Evolutionary conservation across 2,888 invertebrate species (phyloP), one percentile per base, ranked within the genome.

Genomic region (Mythimna albipuncta): DNA sequence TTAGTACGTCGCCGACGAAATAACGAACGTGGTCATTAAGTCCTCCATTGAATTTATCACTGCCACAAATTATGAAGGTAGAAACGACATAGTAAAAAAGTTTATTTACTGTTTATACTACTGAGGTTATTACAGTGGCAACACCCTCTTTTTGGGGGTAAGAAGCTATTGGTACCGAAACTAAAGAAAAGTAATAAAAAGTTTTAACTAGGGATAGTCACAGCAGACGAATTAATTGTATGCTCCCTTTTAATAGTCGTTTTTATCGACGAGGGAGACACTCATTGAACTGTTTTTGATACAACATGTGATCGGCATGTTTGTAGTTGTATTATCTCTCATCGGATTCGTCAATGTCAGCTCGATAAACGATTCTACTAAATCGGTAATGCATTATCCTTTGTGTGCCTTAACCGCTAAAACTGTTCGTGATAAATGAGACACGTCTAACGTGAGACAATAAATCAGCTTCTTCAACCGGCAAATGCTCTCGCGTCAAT

Each of bases 361-460:
- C 83, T 87, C 89, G 89, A 92, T 92, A 92, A 92, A 91, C 89
- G 91, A 88, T 91, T 85, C 85, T 84, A 87, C 88, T 85, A 89
- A 91, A 93, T 91, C 90, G 85, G 87, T 88, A 88, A 90, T 89
- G 87, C 89, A 89, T 93, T 91, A 92, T 90, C 92, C 90, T 91
- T 93, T 93, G 91, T 93, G 88, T 91, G 82, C 88, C 87, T 91
- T 85, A 87, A 85, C 89, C 89, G 90, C 89, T 92, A 92, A 93
- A 93, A 92, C 91, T 90, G 89, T 90, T 89, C 83, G 87, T 94
- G 93, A 94, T 94, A 92, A 94, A 94, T 92, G 92, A 93, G 90
- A 89, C 89, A 88, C 88, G 91, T 92, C 92, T 90, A 90, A 91
- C 91, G 91, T 87, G 89, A 84, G 84, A 85, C 89, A 86, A 93